Evolutionary conservation across 2,113 vertebrate species (phyloP).

Genomic region (Tachuris rubrigastra): DNA sequence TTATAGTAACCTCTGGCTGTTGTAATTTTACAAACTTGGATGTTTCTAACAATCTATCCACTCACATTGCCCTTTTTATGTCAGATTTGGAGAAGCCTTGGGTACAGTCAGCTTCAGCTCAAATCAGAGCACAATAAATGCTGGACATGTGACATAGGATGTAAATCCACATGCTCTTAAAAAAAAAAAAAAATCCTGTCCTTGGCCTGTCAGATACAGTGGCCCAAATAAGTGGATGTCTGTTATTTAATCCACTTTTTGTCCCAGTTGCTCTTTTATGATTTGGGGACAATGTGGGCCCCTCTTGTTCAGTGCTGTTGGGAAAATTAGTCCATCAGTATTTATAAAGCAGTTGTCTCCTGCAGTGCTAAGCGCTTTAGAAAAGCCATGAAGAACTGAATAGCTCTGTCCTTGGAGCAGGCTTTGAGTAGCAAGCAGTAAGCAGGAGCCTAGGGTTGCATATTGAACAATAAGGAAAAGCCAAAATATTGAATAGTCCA

Average conservation of each 20-base stretch:
- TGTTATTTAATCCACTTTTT: not conserved
- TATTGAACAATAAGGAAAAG: not conserved
- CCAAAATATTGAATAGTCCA: not conserved
- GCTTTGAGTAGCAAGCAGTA: slow-evolving; percentile 4
- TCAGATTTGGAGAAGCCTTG: not conserved
- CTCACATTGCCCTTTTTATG: not conserved
- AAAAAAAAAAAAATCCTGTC: not conserved
- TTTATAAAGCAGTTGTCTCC: slow-evolving; percentile 23
- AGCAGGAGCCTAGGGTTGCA: not conserved
- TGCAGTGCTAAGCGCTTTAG: slow-evolving; percentile 19
- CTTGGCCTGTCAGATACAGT: not conserved
- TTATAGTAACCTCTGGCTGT: not conserved
- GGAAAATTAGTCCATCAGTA: slow-evolving; percentile 30
- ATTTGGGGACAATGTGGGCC: not conserved
- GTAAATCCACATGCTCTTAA: not conserved
- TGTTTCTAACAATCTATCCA: not conserved
- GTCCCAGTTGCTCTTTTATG: not conserved
- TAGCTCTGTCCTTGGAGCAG: slow-evolving; percentile 23
- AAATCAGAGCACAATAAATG: not conserved
- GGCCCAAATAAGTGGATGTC: not conserved
- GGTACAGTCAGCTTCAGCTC: not conserved
- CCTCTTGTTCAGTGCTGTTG: not conserved
- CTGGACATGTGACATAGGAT: not conserved
- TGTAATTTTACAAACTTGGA: not conserved
- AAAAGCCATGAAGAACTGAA: slow-evolving; percentile 30